Base-by-base conservation (phyloP, 2,113 vertebrate genomes). In the Anhinga anhinga region DNA sequence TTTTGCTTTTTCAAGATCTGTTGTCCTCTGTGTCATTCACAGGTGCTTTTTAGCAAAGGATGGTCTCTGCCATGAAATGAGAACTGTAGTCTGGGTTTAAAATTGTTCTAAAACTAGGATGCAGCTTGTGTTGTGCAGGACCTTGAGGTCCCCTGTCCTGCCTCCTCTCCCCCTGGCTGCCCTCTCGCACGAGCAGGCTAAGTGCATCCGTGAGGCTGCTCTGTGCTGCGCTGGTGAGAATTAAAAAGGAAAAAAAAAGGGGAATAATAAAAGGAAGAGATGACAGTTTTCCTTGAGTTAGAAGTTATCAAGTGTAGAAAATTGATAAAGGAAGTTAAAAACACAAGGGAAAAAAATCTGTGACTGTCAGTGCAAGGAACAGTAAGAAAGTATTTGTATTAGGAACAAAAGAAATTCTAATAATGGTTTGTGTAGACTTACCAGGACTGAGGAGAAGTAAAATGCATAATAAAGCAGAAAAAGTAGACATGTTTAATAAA, bases 371-470 rank as follows among this genome's bases (percentile, higher is more conserved):
- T 69, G 81, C 42, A 29, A 88, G 81, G 86, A 95, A 95, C 76
- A 82, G 90, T 83, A 69, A 76, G 91, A 87, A 94, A 94, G 89
- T 96, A 74, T 96, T 94, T 95, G 65, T 97, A 55, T 85, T 86
- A 56, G 62, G 97, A 97, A 96, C 96, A 97, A 96, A 97, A 97
- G 96, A 94, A 95, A 97, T 97, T 95, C 86, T 97, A 91, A 96
- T 96, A 97, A 97, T 95, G 97, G 95, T 80, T 95, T 97, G 90
- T 94, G 78, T 96, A 97, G 97, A 96, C 97, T 95, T 93, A 79
- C 89, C 91, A 78, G 3, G 1, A 77, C 77, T 82, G 93, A 85
- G 81, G 81, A 95, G 76, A 88, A 62, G 88, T 74, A 95, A 95
- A 94, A 94, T 84, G 95, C 95, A 92, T 97, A 96, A 96, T 95